A percentile compares a stretch with the other conserved stretches of the same genome.
phyloP scores from a whole-genome alignment of 2,888 invertebrate genomes.

The Holacanthella duospinosa region DNA sequence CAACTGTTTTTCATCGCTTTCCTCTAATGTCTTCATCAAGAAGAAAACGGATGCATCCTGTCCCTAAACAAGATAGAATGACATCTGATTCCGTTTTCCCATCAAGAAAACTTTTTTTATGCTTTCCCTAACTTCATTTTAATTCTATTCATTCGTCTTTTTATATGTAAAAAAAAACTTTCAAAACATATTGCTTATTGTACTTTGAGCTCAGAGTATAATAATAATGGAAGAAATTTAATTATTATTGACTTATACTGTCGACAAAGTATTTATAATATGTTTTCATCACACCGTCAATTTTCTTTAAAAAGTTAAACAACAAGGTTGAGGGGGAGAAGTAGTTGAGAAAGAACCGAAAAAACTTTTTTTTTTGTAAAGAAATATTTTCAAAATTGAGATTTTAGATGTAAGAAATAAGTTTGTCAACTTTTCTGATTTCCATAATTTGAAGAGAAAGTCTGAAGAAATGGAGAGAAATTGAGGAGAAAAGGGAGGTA shows the following conservation, averaged over 20 bases:
- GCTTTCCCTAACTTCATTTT: neutral
- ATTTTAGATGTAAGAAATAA: too few species aligned
- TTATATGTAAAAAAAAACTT: neutral
- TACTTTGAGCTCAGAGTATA: too few species aligned
- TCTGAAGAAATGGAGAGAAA: neutral
- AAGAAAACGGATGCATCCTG: neutral
- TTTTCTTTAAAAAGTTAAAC: too few species aligned
- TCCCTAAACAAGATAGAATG: neutral
- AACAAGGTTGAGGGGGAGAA: too few species aligned
- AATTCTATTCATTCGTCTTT: neutral
- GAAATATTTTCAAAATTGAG: neutral
- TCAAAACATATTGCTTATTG: neutral
- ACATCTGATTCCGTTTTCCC: slow-evolving; percentile 2
- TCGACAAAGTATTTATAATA: too few species aligned
- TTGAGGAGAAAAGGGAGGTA: neutral
- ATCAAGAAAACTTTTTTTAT: neutral
- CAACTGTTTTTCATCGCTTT: neutral
- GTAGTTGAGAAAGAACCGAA: too few species aligned
- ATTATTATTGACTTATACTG: too few species aligned
- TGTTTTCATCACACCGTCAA: too few species aligned
- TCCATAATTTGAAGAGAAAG: neutral
- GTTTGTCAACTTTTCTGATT: neutral
- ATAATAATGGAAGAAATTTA: too few species aligned
- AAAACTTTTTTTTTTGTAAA: neutral
- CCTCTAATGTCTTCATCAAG: neutral